Evolutionary conservation across 1,140 invertebrate species (phyloP).

Genomic region (Centruroides vittatus): DNA sequence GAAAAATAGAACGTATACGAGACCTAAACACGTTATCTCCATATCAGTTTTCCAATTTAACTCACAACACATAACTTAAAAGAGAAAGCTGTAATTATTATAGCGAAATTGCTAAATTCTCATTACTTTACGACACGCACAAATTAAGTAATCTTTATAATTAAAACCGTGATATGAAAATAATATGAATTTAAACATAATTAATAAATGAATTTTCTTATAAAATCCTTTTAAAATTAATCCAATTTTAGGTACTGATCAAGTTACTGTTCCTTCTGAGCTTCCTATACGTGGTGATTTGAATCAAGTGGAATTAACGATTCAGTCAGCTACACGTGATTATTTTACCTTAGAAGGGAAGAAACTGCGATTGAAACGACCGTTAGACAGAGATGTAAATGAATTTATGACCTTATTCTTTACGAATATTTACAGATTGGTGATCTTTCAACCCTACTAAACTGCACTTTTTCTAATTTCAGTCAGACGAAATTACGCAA

Average conservation of each 20-base stretch:
- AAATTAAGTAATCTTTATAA: not conserved
- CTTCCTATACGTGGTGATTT: conserved; percentile 69
- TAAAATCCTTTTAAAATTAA: not conserved
- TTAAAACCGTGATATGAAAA: not conserved
- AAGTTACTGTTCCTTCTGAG: conserved; percentile 58
- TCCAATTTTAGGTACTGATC: conserved; percentile 51
- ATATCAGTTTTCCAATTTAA: too few species aligned
- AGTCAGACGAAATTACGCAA: too few species aligned
- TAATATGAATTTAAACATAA: not conserved
- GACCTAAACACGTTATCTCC: too few species aligned
- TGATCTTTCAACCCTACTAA: too few species aligned
- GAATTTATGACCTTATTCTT: too few species aligned
- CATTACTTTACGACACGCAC: too few species aligned
- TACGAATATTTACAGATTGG: too few species aligned
- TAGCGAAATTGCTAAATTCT: too few species aligned
- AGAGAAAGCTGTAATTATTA: too few species aligned
- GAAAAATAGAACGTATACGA: too few species aligned
- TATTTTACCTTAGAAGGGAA: conserved; percentile 70
- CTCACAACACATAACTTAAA: too few species aligned
- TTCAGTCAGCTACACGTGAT: conserved; percentile 51
- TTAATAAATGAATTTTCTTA: not conserved
- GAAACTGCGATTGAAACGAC: conserved; percentile 54
- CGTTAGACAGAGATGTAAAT: conserved; percentile 63
- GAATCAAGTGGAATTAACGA: conserved; percentile 57
- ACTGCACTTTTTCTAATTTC: too few species aligned